Evolutionary conservation across 2,888 invertebrate genomes (phyloP), one percentile per base, ranked within the genome.

Genomic region (Cataglyphis altisquamis): DNA sequence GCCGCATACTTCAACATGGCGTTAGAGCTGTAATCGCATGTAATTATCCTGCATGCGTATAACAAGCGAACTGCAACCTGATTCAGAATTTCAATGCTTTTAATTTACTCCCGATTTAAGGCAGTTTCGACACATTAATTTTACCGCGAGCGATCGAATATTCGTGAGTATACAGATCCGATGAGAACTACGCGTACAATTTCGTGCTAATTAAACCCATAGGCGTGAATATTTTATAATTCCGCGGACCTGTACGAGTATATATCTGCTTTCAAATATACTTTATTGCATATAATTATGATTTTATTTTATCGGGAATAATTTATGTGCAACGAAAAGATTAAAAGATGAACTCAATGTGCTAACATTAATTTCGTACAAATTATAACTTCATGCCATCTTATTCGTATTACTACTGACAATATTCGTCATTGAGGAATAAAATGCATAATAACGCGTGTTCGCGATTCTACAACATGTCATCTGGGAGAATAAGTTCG

Each of bases 1-100:
- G 63, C 74, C 77, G 67, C 84, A 84, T 87, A 86, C 88, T 90
- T 88, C 88, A 77, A 57, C 82, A 82, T 80, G 55, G 25, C 86
- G 77, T 70, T 82, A 73, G 73, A 41, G 36, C 74, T 86, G 86
- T 90, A 90, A 90, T 89, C 88, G 81, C 82, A 85, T 88, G 89
- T 90, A 90, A 89, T 86, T 86, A 86, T 74, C 80, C 57, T 72
- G 57, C 67, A 62, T 78, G 63, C 72, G 41, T 55, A 62, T 29
- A 55, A 63, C 75, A 36, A 75, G 55, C 18, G 63, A 29, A 66
- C 32, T 41, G 18, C n/a, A 45, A 72, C 72, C 78, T 60, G 78
- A 66, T 41, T 60, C 52, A n/a, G 0, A 52, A 32, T 72, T 66
- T 52, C 48, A 41, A 62, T 52, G 82, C 36, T 86, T 67, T 74